Evolutionary conservation across 2,888 invertebrate genomes (phyloP), one percentile per base, ranked within the genome.

Genomic region (Andrena camellia): DNA sequence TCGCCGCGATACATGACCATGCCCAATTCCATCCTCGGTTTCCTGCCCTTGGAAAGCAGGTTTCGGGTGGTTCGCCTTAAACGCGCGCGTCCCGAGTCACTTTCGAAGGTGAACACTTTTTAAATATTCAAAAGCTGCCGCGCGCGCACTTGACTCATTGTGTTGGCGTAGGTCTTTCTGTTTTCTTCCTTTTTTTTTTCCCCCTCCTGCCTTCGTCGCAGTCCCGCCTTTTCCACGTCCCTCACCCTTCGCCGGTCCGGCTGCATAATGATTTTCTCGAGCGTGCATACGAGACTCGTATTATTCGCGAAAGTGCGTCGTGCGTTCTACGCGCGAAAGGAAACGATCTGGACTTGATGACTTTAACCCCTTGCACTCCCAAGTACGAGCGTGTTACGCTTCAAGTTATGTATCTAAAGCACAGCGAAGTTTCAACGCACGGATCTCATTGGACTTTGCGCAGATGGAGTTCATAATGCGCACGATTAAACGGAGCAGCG

Each of bases 81-180:
- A 23, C 17, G 23, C 42, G 5, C 33, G 29, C 48, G 20, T 63
- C 57, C 54, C 42, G 23, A 35, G 63, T 71, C 66, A 66, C 73
- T 33, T 82, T 85, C 73, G 70, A 73, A 75, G 72, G 62, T 23
- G 69, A 72, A 62, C 60, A 70, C 60, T 35, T 63, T 75, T 81
- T 60, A 84, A 86, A 84, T 82, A 86, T 77, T 79, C 76, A 75
- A 63, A 69, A 72, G 67, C 33, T 67, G 50, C 57, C 10, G 57
- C 8, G 79, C 8, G 79, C 84, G 83, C 84, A 87, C 83, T 86
- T 78, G 80, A 86, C 73, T 84, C 82, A 54, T 76, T 59, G 23
- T 81, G 83, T 90, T 89, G 90, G 77, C 78, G 88, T 91, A 91
- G 90, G 90, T 91, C 90, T 80, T 70, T 75, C 60, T 23, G 13